Base-by-base conservation (phyloP, 2,113 vertebrate species). In the Dicerorhinus sumatrensis region DNA sequence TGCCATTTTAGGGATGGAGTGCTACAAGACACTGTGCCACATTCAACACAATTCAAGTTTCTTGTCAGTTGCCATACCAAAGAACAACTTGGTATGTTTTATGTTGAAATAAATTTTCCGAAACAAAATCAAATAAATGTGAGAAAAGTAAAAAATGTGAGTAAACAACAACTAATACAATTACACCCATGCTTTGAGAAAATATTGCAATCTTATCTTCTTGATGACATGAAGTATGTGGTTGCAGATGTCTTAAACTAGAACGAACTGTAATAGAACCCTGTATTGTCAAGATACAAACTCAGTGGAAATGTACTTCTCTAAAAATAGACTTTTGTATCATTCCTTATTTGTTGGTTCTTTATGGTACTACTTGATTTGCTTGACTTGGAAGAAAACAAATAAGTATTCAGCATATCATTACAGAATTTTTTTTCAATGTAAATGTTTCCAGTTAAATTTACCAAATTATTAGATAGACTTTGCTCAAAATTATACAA, bases 151-250 rank as follows among this genome's bases (percentile, higher is more conserved):
- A 31, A 73, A 75, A 54, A 27, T 23, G 8, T 65, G n/a, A 83
- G 27, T 86, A 83, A 95, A 79, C 72, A 91, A 46, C 2, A 76
- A 83, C 11, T 18, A 90, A 92, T 87, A 6, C n/a, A 63, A 87
- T 83, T 88, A 91, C n/a, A 60, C 11, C 16, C 73, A 80, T 39
- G 8, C 6, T 83, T 92, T 46, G 3, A 82, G 39, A 84, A 83
- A 97, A 80, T n/a, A 70, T 72, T 79, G 25, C 23, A 60, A 31
- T 13, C 4, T 3, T 54, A 0, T 85, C 63, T 65, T 54, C 23
- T 77, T 33, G 20, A 75, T 75, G 36, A 56, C 60, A 65, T 48
- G 65, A 42, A 77, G 6, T 31, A 13, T 77, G 42, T 67, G 21
- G 4, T 63, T 76, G 33, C 11, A 77, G 23, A 36, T 48, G 6